Evolutionary conservation across 2,888 invertebrate genomes (phyloP).

Genomic region (Nephrotoma guestfalica): DNA sequence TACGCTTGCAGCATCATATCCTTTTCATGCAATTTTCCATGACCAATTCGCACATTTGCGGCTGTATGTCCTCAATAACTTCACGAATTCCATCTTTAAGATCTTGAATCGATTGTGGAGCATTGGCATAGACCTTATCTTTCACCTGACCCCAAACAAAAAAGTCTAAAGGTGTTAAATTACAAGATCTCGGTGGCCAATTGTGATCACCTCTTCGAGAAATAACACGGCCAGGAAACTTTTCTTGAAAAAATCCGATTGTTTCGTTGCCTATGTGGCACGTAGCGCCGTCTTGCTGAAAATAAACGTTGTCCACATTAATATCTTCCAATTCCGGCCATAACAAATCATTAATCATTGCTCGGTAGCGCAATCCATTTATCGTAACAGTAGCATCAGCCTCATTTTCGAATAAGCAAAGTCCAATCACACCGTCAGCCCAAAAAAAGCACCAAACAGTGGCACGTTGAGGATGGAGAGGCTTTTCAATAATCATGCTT

Average conservation of each 20-base stretch:
- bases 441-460: no score
- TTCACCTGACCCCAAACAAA: neutral
- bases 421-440: no score
- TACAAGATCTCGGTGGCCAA: neutral
- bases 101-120: neutral
- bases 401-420: no score
- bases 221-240: neutral
- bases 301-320: neutral
- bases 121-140: neutral
- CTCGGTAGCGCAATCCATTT: no score
- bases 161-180: neutral
- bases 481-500: no score
- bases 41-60: constrained; percentile 8
- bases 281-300: constrained; percentile 3
- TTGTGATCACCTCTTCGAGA: neutral
- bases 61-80: constrained; percentile 4
- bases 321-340: neutral
- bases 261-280: neutral
- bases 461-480: no score
- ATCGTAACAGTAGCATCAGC: no score
- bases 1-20: constrained; percentile 7
- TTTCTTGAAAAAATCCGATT: neutral
- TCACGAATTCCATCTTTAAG: neutral
- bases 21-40: constrained; percentile 12
- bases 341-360: no score